phyloP scores from a whole-genome alignment of 1,140 invertebrate genomes.

The Leptinotarsa lineolata region DNA sequence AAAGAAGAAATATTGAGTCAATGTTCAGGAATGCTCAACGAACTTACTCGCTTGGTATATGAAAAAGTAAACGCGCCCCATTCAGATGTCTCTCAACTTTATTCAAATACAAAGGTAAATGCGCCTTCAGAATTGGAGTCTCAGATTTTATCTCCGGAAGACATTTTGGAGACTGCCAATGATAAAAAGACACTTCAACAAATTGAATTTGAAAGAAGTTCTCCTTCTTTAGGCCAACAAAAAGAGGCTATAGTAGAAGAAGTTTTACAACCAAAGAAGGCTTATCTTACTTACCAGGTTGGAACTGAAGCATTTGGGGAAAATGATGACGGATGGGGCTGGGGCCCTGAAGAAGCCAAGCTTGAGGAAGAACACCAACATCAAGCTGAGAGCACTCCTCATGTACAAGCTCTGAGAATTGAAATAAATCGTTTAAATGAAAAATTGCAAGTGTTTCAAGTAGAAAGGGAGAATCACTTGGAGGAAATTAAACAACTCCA shows the following conservation, averaged over 20 bases:
- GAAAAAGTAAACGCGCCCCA: conserved; percentile 19
- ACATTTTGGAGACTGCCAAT: conserved; percentile 27
- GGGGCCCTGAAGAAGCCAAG: conserved; percentile 60
- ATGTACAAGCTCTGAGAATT: conserved; percentile 30
- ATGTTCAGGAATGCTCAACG: conserved; percentile 49
- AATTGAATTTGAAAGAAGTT: conserved; percentile 41
- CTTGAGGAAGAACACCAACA: conserved; percentile 53
- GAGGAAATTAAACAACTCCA: conserved; percentile 66
- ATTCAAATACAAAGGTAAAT: not conserved
- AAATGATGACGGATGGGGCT: conserved; percentile 63
- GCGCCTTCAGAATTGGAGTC: conserved; percentile 35
- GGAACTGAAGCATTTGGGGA: conserved; percentile 47
- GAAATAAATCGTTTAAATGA: conserved; percentile 58
- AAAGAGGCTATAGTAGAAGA: conserved; percentile 56
- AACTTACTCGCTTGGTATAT: conserved; percentile 49
- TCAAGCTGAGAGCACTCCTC: conserved; percentile 42
- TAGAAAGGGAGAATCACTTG: conserved; percentile 58
- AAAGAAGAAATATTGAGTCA: conserved; percentile 46
- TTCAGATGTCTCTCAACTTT: not conserved
- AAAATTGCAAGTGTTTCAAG: conserved; percentile 59
- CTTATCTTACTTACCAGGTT: conserved; percentile 43
- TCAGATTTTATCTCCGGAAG: conserved; percentile 37
- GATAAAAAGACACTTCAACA: conserved; percentile 35
- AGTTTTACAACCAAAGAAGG: conserved; percentile 50
- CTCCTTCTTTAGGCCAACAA: conserved; percentile 32